A percentile compares a stretch with the other conserved stretches of the same genome.
These are phyloP conservation scores for Sebastes iracundus DNA, from an alignment of 2,797 vertebrate genomes.

Conservation along the genomic window DNA sequence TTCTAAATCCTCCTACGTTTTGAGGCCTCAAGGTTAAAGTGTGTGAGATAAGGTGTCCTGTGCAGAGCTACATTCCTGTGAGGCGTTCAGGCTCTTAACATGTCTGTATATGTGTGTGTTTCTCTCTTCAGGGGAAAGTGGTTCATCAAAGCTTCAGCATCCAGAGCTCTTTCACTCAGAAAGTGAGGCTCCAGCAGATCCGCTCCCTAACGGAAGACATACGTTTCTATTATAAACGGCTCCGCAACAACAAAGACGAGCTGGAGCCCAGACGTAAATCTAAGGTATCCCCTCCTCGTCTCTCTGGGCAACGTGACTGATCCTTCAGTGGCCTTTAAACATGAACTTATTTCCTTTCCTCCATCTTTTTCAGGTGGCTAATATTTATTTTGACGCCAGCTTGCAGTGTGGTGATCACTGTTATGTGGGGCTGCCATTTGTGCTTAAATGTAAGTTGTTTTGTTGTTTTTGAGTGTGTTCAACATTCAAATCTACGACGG, in stretches of 20 bases:
- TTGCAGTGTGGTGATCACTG: slow-evolving; percentile 95
- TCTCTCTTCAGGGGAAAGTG: slow-evolving; percentile 88
- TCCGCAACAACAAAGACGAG: slow-evolving; percentile 94
- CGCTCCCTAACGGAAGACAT: slow-evolving; percentile 92
- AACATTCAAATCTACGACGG: background rate
- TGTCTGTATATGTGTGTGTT: background rate
- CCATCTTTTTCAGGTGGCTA: slow-evolving; percentile 91
- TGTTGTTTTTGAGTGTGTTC: background rate
- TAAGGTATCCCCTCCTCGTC: slow-evolving; percentile 83
- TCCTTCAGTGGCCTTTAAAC: background rate
- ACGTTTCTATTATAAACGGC: slow-evolving; percentile 94
- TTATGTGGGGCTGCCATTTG: slow-evolving; percentile 96
- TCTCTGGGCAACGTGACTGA: background rate
- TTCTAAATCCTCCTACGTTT: too few relatives aligned
- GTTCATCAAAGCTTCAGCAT: slow-evolving; percentile 96
- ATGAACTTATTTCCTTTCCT: slow-evolving; percentile 26
- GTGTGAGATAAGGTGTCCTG: background rate
- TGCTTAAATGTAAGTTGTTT: slow-evolving; percentile 91
- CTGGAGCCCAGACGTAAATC: slow-evolving; percentile 95
- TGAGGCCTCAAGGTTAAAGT: too few relatives aligned
- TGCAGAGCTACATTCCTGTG: background rate
- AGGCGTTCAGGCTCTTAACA: background rate
- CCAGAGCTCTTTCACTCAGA: slow-evolving; percentile 97
- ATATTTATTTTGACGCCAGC: slow-evolving; percentile 98
- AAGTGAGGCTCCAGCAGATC: slow-evolving; percentile 94